Base-by-base conservation (phyloP, 2,888 invertebrate species). In the Acronicta psi region DNA sequence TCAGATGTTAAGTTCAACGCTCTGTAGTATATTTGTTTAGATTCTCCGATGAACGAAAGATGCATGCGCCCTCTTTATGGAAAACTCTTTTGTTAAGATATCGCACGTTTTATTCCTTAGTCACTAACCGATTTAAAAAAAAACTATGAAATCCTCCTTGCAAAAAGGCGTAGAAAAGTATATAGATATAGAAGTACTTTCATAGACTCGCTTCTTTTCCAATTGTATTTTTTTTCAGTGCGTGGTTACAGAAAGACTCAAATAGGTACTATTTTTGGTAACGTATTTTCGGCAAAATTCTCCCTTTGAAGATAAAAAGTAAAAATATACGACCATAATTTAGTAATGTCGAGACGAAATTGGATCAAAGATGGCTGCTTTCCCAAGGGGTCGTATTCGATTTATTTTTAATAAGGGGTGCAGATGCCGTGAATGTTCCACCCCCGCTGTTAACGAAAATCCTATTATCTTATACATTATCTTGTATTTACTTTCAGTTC, bases 321-420 rank as follows among this genome's bases (percentile, higher is more conserved):
- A 40, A 41, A 31, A 49, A 41, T 40, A 41, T 31, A 31, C 13
- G 40, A 10, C 17, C 18, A 38, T 63, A 61, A 63, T 44, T 63
- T 62, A 16, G 50, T 67, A 67, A 66, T 62, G 58, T 55, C 49
- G 54, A 46, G 45, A 60, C 52, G 29, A 58, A 75, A 75, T 72
- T 75, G 61, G 60, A 75, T 69, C 59, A 66, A 73, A 65, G 58
- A 69, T 60, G 65, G 62, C 65, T 6, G 41, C 58, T 13, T 37
- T 50, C 77, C 73, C 73, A n/a, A 23, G 73, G 68, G 79, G 57
- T 47, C 50, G 46, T 51, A 72, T 71, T 75, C 75, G 77, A 80
- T 79, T 81, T 80, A 73, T 72, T 73, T 80, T 77, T 80, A 82
- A 81, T 81, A 80, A 74, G 76, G 64, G 71, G 51, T 71, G 69